Evolutionary conservation across 1,140 invertebrate genomes (phyloP), one percentile per base, ranked within the genome.

Genomic region (Calosoma granatense): DNA sequence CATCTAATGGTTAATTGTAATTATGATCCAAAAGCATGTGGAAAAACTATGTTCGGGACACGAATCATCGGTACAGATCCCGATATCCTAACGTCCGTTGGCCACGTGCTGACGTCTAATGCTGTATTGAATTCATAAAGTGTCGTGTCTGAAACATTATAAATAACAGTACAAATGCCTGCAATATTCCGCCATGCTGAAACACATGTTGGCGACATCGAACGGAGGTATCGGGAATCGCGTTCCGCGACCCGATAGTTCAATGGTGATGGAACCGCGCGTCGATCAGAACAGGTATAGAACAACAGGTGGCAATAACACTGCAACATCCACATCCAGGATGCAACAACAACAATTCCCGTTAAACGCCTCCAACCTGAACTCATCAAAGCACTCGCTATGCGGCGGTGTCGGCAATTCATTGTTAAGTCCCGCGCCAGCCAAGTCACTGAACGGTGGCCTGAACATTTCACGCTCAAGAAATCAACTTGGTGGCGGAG

Each of bases 361-460:
- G 2, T 59, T 71, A 9, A 71, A 68, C 36, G 68, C 63, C 20
- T 65, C 68, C 22, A 67, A 60, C 41, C 51, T 61, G 59, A 76
- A 79, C 64, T 75, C 74, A 21, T 85, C 85, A 1, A 87, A 87
- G 66, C 85, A 87, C 63, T 86, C 85, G 14, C 77, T 86, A n/a
- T 82, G 82, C 30, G 82, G 81, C 22, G 78, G 76, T 2, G 75
- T 75, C 1, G 72, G 74, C 41, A 77, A 76, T 14, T 30, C 26
- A 30, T 14, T 30, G 4, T 30, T 30, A 14, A 30, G 26, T 30
- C 41, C 41, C 6, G 67, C 58, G 67, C 72, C 61, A 67, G 74
- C 56, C 65, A 72, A 67, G 12, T 70, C 71, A 2, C 64, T 69
- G 12, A 80, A 79, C 59, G 78, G 77, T 19, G 78, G 78, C 2